phyloP scores from a whole-genome alignment of 2,113 vertebrate species.

The Crotalus tigris region DNA sequence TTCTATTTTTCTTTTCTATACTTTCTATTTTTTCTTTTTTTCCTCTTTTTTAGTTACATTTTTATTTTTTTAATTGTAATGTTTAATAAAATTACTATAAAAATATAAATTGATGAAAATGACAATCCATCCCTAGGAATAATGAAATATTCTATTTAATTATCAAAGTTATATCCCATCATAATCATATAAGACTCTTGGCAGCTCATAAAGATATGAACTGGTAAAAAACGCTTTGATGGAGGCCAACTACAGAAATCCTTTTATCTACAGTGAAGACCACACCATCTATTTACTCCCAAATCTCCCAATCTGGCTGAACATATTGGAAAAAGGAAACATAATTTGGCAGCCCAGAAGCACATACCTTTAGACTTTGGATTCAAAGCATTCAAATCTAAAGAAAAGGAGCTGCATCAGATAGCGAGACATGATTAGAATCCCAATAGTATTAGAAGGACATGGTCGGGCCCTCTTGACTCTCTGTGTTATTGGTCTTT shows the following conservation, averaged over 20 bases:
- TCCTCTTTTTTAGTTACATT: neutral
- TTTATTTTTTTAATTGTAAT: neutral
- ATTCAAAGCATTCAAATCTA: neutral
- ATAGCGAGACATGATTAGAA: too few species aligned
- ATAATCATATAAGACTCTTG: neutral
- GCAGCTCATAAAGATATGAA: neutral
- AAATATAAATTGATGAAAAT: neutral
- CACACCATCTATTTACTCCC: neutral
- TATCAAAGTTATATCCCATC: neutral
- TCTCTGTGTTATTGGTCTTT: conserved; percentile 30
- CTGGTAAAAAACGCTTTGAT: neutral
- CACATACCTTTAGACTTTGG: neutral
- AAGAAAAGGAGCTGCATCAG: neutral
- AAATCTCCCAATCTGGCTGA: neutral
- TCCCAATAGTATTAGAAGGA: neutral
- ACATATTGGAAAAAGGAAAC: neutral
- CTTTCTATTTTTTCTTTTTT: neutral
- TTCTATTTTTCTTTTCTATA: neutral
- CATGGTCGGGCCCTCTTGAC: neutral
- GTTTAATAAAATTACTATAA: neutral
- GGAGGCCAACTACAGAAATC: neutral
- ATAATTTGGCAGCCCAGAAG: neutral
- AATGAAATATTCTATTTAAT: neutral
- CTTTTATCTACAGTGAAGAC: neutral
- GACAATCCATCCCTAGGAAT: neutral